Evolutionary conservation across 2,797 vertebrate genomes (phyloP), one percentile per base, ranked within the genome.

Genomic region (Dipus sagitta): DNA sequence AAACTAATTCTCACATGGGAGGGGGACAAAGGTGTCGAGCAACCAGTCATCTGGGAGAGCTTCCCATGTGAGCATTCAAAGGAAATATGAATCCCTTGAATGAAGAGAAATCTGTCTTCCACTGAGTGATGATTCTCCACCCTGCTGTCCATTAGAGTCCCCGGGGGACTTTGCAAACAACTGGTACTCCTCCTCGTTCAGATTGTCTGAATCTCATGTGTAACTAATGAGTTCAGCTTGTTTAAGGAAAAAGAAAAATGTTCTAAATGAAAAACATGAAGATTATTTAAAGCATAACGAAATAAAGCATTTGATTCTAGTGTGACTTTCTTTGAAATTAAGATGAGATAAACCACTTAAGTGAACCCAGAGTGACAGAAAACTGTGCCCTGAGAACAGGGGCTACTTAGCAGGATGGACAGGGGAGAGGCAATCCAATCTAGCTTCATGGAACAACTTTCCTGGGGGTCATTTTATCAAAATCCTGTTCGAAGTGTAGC

Each of bases 181-280:
- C 26, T 30, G 24, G 9, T 32, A 14, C 4, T 60, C n/a, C 47
- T 47, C 8, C 3, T 42, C 28, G 58, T 2, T 60, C 23, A 20
- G 47, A 47, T 65, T 65, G 18, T 83, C 52, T 68, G 60, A 67
- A 28, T 77, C 42, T 74, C 64, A 72, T 18, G 13, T 32, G 52
- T 6, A 76, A 18, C n/a, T 30, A 68, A 7, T 3, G 28, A 80
- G 21, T 74, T 47, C 18, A 18, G 13, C 42, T 95, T 60, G 68
- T 60, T 86, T 74, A 68, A 78, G 47, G 62, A 84, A 87, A 90
- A 52, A 32, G 32, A 85, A 80, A 88, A 24, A 75, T 21, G 3
- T 81, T 80, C 75, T 79, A 77, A 68, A 75, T n/a, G 34, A 68
- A 90, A 83, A 64, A 34, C 26, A 5, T 21, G 9, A 26, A 58